phyloP scores from a whole-genome alignment of 1,140 invertebrate species.

The Papilio xuthus region DNA sequence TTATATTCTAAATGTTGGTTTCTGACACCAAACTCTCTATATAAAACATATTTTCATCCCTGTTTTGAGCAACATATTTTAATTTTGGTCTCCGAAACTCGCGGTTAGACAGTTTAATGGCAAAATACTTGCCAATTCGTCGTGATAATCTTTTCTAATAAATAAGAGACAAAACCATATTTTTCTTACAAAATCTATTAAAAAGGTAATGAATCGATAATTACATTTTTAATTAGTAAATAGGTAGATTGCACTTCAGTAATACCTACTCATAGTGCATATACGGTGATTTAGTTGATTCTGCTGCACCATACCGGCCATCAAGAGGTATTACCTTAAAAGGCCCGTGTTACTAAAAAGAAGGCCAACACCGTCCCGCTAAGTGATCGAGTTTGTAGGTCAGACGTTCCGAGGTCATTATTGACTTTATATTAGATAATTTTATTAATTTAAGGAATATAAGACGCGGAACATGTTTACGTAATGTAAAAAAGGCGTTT shows the following conservation, averaged over 20 bases:
- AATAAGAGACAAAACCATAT: too few relatives aligned
- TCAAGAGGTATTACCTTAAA: constrained; percentile 12
- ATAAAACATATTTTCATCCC: too few relatives aligned
- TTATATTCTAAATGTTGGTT: too few relatives aligned
- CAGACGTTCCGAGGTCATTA: constrained; percentile 16
- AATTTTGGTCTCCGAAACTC: too few relatives aligned
- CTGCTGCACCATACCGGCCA: not conserved
- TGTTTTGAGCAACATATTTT: too few relatives aligned
- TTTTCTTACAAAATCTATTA: too few relatives aligned
- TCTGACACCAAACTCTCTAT: too few relatives aligned
- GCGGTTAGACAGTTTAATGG: too few relatives aligned
- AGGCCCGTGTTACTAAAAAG: constrained; percentile 17
- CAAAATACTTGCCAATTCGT: too few relatives aligned
- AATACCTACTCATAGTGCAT: not conserved
- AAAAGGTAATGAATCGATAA: not conserved
- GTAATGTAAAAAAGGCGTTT: not conserved
- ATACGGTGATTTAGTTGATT: not conserved
- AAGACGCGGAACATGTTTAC: not conserved
- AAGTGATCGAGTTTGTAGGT: constrained; percentile 22
- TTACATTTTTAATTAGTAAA: too few relatives aligned
- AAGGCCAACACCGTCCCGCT: constrained; percentile 8
- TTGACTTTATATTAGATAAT: constrained; percentile 17
- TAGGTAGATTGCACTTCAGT: not conserved
- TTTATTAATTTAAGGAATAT: not conserved
- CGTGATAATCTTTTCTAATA: too few relatives aligned